Evolutionary conservation across 2,888 invertebrate genomes (phyloP), one percentile per base, ranked within the genome.

Genomic region (Chromoteleia sp.): DNA sequence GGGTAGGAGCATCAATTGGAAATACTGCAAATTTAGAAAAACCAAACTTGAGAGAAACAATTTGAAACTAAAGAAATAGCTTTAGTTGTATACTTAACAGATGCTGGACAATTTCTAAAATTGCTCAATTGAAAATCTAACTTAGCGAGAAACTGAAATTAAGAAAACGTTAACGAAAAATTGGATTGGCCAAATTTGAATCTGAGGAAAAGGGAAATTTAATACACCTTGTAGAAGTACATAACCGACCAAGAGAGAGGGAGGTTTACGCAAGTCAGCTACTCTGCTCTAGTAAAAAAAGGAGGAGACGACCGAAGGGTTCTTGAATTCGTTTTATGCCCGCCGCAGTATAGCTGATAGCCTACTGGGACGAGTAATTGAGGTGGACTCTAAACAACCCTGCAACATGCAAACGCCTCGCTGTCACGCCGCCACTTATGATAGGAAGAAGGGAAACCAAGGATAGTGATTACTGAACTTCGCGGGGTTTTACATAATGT

Each of bases 331-430:
- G 82, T 85, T 86, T 85, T 83, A 85, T 84, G 78, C 83, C 77
- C 77, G 83, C 81, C 81, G 73, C 67, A 54, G 73, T 63, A 25
- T 78, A 84, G 86, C 81, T 84, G 87, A 88, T 88, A 88, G 85
- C 80, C 78, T 83, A 84, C 85, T 86, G 85, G 88, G 87, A 87
- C 86, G 84, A 86, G 87, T 89, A 89, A 89, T 89, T 89, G 87
- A 85, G 81, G 84, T 84, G 87, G 88, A 86, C 77, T 59, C 61
- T 70, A 87, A 89, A 89, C 86, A 85, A 86, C 87, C 85, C 81
- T 74, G 82, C 82, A 84, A 85, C 86, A 86, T 86, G 85, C 86
- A 85, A 81, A 76, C 79, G 74, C 79, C 68, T 63, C 33, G 52
- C 71, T 45, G 71, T 63, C 75, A 81, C 70, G 80, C 65, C 75